Base-by-base conservation (phyloP, 2,888 invertebrate species). In the Trissolcus japonicus region DNA sequence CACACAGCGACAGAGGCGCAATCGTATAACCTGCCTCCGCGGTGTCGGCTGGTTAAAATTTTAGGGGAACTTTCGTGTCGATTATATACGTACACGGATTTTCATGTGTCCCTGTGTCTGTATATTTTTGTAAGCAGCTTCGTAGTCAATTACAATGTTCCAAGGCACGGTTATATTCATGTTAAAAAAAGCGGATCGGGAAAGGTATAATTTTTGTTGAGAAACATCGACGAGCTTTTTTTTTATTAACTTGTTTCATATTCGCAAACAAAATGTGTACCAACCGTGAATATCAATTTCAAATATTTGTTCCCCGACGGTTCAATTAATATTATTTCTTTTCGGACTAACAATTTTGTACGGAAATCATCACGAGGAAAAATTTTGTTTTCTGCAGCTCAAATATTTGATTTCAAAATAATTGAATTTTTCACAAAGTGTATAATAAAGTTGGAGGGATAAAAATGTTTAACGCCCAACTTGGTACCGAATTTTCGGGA, bases 71-170 rank as follows among this genome's bases (percentile, higher is more conserved):
- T 54, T 54, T 57, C 59, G 75, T 51, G 75, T 60, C 51, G 67
- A 74, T 74, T 62, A 74, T 62, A 74, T 48, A 67, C 54, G 40
- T 62, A 61, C 51, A 67, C 53, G 35, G 16, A 55, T 55, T 51
- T 65, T 29, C 25, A 56, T 19, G 46, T 40, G 69, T 51, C 19
- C 17, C 46, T 59, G 65, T 69, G 17, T 66, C 46, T 59, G 65
- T 69, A 25, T 66, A 61, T 75, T 68, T 63, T 65, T 65, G 75
- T 69, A 69, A 69, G 63, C 16, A 63, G 29, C 50, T 62, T 63
- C 40, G 63, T 63, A 67, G 62, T 66, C 74, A 67, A 74, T 74
- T 74, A 74, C 74, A 74, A 74, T 66, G 63, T 62, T 62, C 51
- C 41, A 19, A 62, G 55, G 61, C 41, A 25, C 19, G 61, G 41